Evolutionary conservation across 2,888 invertebrate genomes (phyloP).

Genomic region (Trichacis sp.): DNA sequence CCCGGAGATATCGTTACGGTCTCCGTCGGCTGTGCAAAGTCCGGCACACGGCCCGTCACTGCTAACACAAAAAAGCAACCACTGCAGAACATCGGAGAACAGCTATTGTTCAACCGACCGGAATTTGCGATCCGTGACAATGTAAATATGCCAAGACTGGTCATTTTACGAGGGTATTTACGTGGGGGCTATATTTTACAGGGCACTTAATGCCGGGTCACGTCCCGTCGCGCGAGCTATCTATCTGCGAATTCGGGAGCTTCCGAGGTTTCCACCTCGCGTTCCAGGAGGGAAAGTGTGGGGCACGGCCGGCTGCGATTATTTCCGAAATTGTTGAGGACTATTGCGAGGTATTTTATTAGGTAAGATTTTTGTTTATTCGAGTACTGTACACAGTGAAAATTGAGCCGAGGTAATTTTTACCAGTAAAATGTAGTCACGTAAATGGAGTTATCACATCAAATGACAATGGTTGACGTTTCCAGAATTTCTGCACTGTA

Average conservation of each 20-base stretch:
- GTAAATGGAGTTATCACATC: no score
- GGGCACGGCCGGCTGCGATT: no score
- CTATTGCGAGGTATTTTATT: no score
- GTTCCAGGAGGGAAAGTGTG: no score
- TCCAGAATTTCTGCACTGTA: no score
- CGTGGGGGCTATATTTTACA: constrained; percentile 66
- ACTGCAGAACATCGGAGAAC: not conserved
- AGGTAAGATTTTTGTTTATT: not conserved
- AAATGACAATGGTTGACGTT: no score
- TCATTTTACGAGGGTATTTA: constrained; percentile 65
- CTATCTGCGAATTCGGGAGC: constrained; percentile 63
- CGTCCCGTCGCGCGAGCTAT: constrained; percentile 57
- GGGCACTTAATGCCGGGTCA: constrained; percentile 67
- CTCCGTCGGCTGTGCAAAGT: constrained; percentile 83
- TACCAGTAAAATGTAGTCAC: no score
- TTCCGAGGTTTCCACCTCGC: constrained; percentile 58
- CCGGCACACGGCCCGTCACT: constrained; percentile 83
- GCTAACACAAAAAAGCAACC: constrained; percentile 49
- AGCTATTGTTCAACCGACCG: no score
- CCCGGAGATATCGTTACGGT: constrained; percentile 88
- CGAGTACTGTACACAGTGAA: no score
- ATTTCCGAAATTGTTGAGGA: no score
- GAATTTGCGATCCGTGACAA: constrained; percentile 48
- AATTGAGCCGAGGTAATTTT: no score
- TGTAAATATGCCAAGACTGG: constrained; percentile 47